These are phyloP conservation scores for Drosophila obscura DNA, from an alignment of 1,140 invertebrate genomes.

Conservation along the genomic window DNA sequence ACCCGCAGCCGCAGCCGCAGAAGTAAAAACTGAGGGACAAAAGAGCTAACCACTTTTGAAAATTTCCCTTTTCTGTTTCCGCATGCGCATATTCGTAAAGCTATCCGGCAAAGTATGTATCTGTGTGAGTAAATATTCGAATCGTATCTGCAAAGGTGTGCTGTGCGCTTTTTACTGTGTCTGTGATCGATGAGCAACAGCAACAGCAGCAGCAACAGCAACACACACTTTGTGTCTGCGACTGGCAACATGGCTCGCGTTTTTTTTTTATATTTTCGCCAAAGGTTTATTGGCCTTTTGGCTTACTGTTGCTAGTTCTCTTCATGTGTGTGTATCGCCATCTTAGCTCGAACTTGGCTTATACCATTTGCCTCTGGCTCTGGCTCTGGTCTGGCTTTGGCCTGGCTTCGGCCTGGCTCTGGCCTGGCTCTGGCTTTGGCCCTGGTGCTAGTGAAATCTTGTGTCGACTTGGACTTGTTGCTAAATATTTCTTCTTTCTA, in stretches of 20 bases:
- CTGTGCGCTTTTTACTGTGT: constrained; percentile 18
- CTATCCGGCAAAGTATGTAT: constrained; percentile 4
- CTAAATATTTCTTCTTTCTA: constrained; percentile 70
- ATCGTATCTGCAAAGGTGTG: constrained; percentile 5
- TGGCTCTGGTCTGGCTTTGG: constrained; percentile 6
- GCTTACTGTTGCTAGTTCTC: constrained; percentile 46
- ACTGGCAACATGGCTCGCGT: constrained; percentile 56
- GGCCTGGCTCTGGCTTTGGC: constrained; percentile 27
- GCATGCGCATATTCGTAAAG: constrained; percentile 20
- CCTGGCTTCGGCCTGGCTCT: too few species aligned
- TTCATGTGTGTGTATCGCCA: constrained; percentile 54
- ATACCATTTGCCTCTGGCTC: constrained; percentile 36
- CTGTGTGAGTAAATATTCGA: constrained; percentile 20
- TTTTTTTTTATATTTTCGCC: constrained; percentile 45
- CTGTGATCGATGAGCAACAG: constrained; percentile 71
- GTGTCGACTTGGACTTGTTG: constrained; percentile 60
- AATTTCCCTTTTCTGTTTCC: constrained; percentile 69
- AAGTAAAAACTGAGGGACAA: background rate
- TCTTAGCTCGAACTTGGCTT: constrained; percentile 65
- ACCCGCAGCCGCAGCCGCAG: too few species aligned
- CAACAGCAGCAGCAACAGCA: constrained; percentile 43
- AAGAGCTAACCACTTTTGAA: constrained; percentile 28
- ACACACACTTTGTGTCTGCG: background rate
- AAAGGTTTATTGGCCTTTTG: constrained; percentile 81
- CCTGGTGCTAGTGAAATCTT: constrained; percentile 74